Conservation (phyloP, 2,797 vertebrate genomes). For the Leuciscus waleckii region DNA sequence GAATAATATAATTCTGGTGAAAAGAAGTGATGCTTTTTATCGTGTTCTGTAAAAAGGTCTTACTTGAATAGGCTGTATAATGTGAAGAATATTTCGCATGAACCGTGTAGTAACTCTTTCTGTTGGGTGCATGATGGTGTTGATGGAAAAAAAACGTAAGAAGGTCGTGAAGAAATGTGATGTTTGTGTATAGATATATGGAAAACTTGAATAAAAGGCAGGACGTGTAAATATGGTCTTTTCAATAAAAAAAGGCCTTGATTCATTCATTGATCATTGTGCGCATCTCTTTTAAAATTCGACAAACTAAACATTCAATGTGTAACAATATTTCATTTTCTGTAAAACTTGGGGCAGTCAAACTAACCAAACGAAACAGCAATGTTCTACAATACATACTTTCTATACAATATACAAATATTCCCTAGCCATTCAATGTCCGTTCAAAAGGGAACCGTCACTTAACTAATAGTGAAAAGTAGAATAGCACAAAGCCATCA, state of each 20-base stretch:
- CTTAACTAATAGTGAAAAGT: constrained; percentile 89
- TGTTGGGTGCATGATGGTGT: constrained; percentile 80
- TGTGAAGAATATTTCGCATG: constrained; percentile 92
- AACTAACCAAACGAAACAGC: not conserved
- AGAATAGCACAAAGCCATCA: constrained; percentile 84
- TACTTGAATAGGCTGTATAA: constrained; percentile 96
- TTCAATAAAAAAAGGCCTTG: constrained; percentile 39
- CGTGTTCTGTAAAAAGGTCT: constrained; percentile 86
- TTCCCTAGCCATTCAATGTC: constrained; percentile 78
- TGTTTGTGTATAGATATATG: constrained; percentile 76
- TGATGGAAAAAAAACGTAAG: constrained; percentile 66
- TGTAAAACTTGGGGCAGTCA: not conserved
- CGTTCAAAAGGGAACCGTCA: constrained; percentile 84
- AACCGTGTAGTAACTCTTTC: constrained; percentile 84
- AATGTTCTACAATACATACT: not conserved
- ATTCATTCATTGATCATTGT: constrained; percentile 20
- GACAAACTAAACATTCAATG: constrained; percentile 19
- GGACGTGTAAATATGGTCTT: constrained; percentile 64
- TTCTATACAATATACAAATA: not conserved
- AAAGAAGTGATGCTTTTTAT: constrained; percentile 84
- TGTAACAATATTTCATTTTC: not conserved
- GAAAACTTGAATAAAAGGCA: constrained; percentile 72
- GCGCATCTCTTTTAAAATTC: not conserved
- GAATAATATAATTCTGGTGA: constrained; percentile 94
- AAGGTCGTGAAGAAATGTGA: constrained; percentile 77